Percentiles rank a stretch among this genome's conserved stretches.
These are phyloP conservation scores for Caenorhabditis brenneri DNA, from an alignment of 1,140 invertebrate species.

Conservation along the genomic window DNA sequence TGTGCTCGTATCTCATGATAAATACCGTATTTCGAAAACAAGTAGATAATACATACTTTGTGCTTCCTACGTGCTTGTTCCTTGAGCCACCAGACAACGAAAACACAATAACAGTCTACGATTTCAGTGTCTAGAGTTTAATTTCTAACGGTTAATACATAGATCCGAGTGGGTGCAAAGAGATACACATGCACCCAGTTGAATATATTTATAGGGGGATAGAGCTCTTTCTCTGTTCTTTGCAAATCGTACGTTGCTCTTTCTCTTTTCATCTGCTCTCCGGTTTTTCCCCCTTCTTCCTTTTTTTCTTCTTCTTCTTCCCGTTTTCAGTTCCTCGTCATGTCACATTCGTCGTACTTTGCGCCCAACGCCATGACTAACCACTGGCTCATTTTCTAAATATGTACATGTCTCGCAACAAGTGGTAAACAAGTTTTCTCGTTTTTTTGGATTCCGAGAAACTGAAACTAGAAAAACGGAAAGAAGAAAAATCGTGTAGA, in stretches of 20 bases:
- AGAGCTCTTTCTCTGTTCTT: constrained; percentile 9
- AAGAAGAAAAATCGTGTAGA: neutral
- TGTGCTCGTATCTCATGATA: neutral
- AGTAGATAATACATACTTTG: neutral
- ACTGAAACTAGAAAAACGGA: constrained; percentile 9
- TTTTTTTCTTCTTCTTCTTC: neutral
- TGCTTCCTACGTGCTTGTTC: neutral
- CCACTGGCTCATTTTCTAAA: constrained; percentile 36
- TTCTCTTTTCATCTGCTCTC: constrained; percentile 29
- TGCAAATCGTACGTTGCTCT: constrained; percentile 40
- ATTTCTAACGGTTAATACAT: neutral
- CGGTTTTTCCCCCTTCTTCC: neutral
- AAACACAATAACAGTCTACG: neutral
- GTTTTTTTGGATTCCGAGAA: neutral
- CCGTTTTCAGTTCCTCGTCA: constrained; percentile 3
- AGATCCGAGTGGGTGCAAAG: constrained; percentile 2
- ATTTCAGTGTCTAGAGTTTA: neutral
- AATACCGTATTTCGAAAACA: neutral
- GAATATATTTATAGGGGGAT: neutral
- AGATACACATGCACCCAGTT: neutral
- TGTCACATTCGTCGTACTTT: constrained; percentile 37
- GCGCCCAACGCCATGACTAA: neutral
- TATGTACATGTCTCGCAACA: constrained; percentile 35
- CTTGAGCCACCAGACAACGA: neutral
- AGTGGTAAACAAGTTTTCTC: constrained; percentile 20